These are phyloP conservation scores for Tenthredo scrophulariae DNA, from an alignment of 2,888 invertebrate genomes.

Conservation along the genomic window DNA sequence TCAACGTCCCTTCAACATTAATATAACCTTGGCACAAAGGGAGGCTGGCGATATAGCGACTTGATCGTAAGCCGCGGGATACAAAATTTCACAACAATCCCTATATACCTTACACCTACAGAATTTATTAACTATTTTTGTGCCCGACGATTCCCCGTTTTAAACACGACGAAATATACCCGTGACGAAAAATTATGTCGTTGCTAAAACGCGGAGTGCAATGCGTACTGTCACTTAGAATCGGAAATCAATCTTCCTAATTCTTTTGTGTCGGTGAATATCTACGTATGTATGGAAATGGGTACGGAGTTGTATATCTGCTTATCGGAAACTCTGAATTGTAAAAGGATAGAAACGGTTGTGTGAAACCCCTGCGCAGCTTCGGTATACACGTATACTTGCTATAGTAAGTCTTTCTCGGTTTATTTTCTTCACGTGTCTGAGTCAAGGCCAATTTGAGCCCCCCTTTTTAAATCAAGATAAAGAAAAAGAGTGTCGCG, in stretches of 20 bases:
- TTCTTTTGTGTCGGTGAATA: background rate
- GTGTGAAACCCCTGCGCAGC: background rate
- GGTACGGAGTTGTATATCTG: background rate
- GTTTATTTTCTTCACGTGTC: slow-evolving; percentile 18
- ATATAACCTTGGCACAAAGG: slow-evolving; percentile 16
- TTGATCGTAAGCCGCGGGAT: background rate
- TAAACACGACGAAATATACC: background rate
- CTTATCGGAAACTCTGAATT: background rate
- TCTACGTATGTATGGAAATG: background rate
- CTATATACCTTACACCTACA: background rate
- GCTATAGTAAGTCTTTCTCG: background rate
- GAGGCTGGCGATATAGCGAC: background rate
- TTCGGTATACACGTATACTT: background rate
- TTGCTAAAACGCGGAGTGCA: background rate
- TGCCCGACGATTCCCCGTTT: background rate
- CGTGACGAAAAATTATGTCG: background rate
- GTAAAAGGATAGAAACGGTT: background rate
- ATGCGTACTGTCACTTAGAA: background rate
- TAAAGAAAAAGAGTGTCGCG: slow-evolving; percentile 11
- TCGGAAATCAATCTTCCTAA: slow-evolving; percentile 33
- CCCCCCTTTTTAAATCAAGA: slow-evolving; percentile 1
- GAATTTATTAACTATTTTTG: background rate
- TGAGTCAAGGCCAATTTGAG: slow-evolving; percentile 24
- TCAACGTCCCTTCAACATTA: slow-evolving; percentile 18
- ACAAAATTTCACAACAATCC: background rate